A percentile compares a stretch with the other conserved stretches of the same genome.
Conservation (phyloP, 2,113 vertebrate genomes). For the Sorex fumeus region DNA sequence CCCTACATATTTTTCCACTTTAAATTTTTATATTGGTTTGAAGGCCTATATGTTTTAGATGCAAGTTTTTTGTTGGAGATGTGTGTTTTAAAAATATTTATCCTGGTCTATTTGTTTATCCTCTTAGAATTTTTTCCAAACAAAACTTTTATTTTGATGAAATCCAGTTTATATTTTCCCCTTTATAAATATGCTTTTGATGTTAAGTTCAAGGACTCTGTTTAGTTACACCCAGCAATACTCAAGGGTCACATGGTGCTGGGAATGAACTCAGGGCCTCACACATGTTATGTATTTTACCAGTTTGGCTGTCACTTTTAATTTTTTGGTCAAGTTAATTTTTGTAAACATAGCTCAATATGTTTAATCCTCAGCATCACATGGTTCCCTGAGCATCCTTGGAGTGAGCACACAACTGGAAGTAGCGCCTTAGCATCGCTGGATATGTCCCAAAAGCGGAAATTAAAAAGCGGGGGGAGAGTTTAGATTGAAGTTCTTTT, state of each 20-base stretch:
- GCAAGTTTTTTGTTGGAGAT: background rate
- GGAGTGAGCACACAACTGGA: no score
- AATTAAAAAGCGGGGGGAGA: background rate
- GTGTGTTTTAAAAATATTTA: background rate
- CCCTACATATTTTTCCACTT: no score
- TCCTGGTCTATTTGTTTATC: background rate
- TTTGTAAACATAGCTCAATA: background rate
- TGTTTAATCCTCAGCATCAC: no score
- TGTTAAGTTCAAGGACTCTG: background rate
- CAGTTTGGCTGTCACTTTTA: background rate
- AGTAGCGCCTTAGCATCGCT: no score
- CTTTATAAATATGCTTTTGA: background rate
- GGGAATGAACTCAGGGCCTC: no score
- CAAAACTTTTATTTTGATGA: background rate
- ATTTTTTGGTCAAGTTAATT: background rate
- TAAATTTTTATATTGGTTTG: no score
- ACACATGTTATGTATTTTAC: no score
- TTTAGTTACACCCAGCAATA: background rate
- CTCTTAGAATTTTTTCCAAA: background rate
- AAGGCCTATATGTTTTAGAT: no score
- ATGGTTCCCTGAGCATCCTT: no score
- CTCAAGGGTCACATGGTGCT: no score
- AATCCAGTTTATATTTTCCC: background rate
- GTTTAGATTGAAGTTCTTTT: constrained; percentile 27
- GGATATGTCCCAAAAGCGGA: no score